These are phyloP conservation scores for Torymus aiolomorphi DNA, from an alignment of 2,888 invertebrate genomes.

Conservation along the genomic window DNA sequence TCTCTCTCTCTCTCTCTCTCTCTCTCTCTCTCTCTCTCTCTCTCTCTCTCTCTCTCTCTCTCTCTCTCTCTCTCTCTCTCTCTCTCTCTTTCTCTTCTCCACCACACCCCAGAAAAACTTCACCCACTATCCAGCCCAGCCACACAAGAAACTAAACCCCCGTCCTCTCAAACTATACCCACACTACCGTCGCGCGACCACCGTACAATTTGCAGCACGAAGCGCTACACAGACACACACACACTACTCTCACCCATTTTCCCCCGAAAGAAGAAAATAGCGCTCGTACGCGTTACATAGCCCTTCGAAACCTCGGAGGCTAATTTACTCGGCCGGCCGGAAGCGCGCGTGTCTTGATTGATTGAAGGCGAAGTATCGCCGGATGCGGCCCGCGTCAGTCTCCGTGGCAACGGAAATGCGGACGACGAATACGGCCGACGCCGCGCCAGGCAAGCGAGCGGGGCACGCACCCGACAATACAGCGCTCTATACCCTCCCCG, in stretches of 20 bases:
- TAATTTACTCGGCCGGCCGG: slow-evolving; percentile 61
- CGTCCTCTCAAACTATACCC: too few species aligned
- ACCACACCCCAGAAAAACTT: too few species aligned
- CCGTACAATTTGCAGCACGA: slow-evolving; percentile 21
- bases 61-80: too few species aligned
- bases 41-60: too few species aligned
- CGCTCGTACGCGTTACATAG: too few species aligned
- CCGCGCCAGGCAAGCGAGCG: neutral
- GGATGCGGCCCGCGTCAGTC: slow-evolving; percentile 43
- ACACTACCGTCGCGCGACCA: too few species aligned
- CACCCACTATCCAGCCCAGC: too few species aligned
- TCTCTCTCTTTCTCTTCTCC: too few species aligned
- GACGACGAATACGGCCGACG: slow-evolving; percentile 21
- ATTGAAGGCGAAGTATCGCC: slow-evolving; percentile 60
- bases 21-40: too few species aligned
- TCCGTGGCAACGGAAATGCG: slow-evolving; percentile 39
- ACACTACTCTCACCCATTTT: neutral
- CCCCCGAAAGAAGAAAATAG: neutral
- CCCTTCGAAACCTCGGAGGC: slow-evolving; percentile 23
- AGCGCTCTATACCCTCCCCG: neutral
- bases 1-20: too few species aligned
- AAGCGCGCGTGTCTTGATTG: slow-evolving; percentile 60
- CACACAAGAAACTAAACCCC: too few species aligned
- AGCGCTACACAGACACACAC: too few species aligned
- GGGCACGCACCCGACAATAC: neutral